These are phyloP conservation scores for Coryphaenoides rupestris DNA, from an alignment of 2,113 vertebrate species.

Conservation along the genomic window DNA sequence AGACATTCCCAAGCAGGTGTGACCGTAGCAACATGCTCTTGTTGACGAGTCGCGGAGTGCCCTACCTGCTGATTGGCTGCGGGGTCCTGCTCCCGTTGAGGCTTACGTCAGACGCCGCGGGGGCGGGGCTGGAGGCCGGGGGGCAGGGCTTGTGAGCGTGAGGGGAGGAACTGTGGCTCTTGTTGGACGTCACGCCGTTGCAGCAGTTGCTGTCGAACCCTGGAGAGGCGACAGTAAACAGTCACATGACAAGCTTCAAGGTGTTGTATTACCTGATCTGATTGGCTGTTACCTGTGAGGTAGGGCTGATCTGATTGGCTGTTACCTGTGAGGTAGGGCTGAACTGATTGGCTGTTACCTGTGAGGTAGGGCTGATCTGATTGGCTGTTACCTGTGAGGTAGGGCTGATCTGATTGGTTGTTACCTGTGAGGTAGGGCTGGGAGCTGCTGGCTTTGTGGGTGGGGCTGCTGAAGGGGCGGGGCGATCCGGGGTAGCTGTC, in stretches of 20 bases:
- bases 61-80: conserved; percentile 82
- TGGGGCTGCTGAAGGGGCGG: conserved; percentile 87
- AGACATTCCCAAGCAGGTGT: too few relatives aligned
- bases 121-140: conserved; percentile 55
- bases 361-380: too few relatives aligned
- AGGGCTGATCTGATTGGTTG: conserved; percentile 3
- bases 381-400: too few relatives aligned
- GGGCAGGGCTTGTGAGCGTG: conserved; percentile 88
- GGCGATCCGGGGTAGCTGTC: conserved; percentile 94
- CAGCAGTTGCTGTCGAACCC: conserved; percentile 94
- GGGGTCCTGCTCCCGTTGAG: conserved; percentile 89
- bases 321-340: too few relatives aligned
- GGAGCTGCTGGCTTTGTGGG: conserved; percentile 84
- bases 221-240: conserved; percentile 25
- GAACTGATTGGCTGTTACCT: too few relatives aligned
- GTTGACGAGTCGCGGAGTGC: neutral
- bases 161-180: conserved; percentile 82
- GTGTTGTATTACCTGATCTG: too few relatives aligned
- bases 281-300: conserved; percentile 77
- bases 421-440: conserved; percentile 85
- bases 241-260: too few relatives aligned
- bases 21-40: neutral
- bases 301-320: conserved; percentile 62
- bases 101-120: conserved; percentile 85
- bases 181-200: conserved; percentile 92